Evolutionary conservation across 2,888 invertebrate species (phyloP).

Genomic region (Eumacrocentrus americanus): DNA sequence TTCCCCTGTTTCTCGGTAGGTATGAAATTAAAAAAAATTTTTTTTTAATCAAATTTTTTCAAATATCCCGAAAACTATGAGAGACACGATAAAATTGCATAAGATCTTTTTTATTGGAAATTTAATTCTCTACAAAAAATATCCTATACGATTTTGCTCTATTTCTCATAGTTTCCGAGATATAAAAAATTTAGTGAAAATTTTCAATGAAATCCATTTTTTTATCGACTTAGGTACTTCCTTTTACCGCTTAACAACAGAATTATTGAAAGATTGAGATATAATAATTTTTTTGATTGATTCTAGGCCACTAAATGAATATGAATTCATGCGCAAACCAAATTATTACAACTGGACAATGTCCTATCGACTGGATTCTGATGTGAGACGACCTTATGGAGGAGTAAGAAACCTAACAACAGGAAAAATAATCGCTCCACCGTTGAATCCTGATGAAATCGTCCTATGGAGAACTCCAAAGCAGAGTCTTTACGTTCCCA

Average conservation of each 20-base stretch:
- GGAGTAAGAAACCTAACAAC: slow-evolving; percentile 12
- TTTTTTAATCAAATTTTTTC: neutral
- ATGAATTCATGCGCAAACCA: neutral
- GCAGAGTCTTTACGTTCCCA: neutral
- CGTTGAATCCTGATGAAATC: neutral
- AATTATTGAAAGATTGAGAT: too few species aligned
- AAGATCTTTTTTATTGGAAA: neutral
- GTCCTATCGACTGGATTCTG: slow-evolving; percentile 27
- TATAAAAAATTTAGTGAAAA: neutral
- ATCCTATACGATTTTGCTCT: neutral
- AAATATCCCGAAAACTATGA: neutral
- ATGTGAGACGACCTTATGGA: slow-evolving; percentile 24
- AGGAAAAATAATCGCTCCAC: slow-evolving; percentile 14
- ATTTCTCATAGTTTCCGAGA: neutral
- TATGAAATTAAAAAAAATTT: neutral
- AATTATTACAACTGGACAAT: slow-evolving; percentile 28
- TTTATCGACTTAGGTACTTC: neutral
- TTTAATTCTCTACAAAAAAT: neutral
- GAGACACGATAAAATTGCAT: neutral
- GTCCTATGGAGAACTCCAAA: slow-evolving; percentile 7
- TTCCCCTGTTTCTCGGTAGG: neutral
- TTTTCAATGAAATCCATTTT: neutral
- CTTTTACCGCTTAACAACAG: neutral
- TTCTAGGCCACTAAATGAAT: slow-evolving; percentile 6
- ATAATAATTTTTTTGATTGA: neutral